Conservation (phyloP, 2,797 vertebrate species). For the Nasua narica region DNA sequence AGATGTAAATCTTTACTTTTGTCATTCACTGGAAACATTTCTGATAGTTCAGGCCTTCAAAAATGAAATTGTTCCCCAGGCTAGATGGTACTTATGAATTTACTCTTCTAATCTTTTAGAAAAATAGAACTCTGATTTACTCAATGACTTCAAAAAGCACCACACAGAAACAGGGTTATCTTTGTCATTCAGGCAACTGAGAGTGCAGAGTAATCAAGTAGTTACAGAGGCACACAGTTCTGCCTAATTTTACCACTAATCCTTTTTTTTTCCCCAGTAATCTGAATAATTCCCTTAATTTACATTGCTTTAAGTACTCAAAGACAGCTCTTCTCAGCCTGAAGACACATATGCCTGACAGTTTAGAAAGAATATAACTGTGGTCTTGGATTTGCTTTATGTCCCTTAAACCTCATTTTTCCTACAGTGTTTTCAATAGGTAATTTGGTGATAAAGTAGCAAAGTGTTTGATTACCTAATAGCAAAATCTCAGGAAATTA, state of each 20-base stretch:
- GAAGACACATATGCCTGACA: not conserved
- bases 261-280: conserved; percentile 54
- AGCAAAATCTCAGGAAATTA: not conserved
- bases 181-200: conserved; percentile 47
- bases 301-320: conserved; percentile 20
- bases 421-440: not conserved
- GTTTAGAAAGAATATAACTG: not conserved
- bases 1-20: not conserved
- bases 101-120: not conserved
- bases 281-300: conserved; percentile 60
- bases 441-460: not conserved
- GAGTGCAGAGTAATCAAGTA: not conserved
- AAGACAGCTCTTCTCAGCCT: not conserved
- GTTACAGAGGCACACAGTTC: not conserved
- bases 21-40: not conserved
- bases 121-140: not conserved
- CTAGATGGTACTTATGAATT: not conserved
- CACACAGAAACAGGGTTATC: conserved; percentile 18
- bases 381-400: conserved; percentile 9
- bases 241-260: conserved; percentile 61
- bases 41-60: not conserved
- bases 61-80: not conserved
- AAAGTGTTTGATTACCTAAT: not conserved
- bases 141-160: not conserved
- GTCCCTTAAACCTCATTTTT: not conserved